Base-by-base conservation (phyloP, 2,797 vertebrate genomes). In the Clarias fuscus region DNA sequence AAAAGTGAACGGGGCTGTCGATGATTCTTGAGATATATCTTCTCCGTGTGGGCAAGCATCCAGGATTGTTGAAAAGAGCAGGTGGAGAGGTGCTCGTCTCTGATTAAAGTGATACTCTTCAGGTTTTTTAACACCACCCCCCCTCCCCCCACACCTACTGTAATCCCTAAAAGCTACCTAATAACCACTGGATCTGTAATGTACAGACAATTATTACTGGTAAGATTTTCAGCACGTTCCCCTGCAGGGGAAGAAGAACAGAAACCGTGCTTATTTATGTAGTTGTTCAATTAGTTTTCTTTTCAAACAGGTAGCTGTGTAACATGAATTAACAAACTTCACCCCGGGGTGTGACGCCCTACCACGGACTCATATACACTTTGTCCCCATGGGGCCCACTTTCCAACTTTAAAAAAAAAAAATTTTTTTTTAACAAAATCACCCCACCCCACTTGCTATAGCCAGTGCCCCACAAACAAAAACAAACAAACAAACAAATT, bases 21-120 rank as follows among this genome's bases (percentile, higher is more conserved):
- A 65, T 82, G 80, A 59, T 37, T 76, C 70, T 67, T 48, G 24
- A 83, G 80, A 62, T 56, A 30, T 76, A 76, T 76, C 80, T 59
- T 64, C 62, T 37, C 71, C 61, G 85, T 70, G 79, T 86, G 85
- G 85, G 85, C 80, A 86, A 82, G 70, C 61, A 82, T 62, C 80
- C 71, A 67, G 76, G 61, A 86, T 43, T 13, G 33, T 4, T 58
- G 48, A 59, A 82, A 78, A 83, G 81, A 59, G 62, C 62, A 48
- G 72, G 72, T 53, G 68, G 64, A 86, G 85, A 83, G 64, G 81
- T 83, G 72, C 81, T 77, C 24, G 48, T 77, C 72, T 70, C 85
- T 68, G 81, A 83, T 86, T 67, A 78, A 83, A 40, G 85, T 83
- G 40, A 68, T 15, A 65, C 79, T 65, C 62, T 24, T 11, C 62